Conservation (phyloP, 2,888 invertebrate species). For the Linyphia triangularis region DNA sequence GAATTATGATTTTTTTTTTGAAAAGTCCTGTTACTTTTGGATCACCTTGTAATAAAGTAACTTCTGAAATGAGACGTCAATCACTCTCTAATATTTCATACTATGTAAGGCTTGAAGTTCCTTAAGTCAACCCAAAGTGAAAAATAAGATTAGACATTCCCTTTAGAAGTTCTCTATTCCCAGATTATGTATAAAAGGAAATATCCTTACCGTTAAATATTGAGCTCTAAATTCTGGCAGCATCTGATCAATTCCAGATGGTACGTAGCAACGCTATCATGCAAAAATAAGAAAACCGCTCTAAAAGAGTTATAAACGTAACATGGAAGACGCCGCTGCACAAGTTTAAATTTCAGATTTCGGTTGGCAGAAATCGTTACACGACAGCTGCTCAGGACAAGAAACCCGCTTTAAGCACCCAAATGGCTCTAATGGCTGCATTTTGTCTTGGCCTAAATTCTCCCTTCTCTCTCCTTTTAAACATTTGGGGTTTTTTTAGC, state of each 20-base stretch:
- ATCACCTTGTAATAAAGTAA: too few species aligned
- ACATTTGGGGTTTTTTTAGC: constrained; percentile 21
- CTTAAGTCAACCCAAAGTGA: too few species aligned
- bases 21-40: too few species aligned
- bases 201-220: constrained; percentile 2
- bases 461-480: constrained; percentile 13
- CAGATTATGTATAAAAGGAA: neutral
- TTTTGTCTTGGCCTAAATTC: constrained; percentile 57
- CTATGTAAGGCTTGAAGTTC: too few species aligned
- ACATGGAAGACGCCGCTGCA: constrained; percentile 9
- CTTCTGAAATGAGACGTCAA: too few species aligned
- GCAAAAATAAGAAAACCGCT: neutral
- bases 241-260: constrained; percentile 49
- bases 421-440: constrained; percentile 47
- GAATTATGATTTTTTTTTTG: too few species aligned
- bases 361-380: constrained; percentile 54
- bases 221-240: constrained; percentile 36
- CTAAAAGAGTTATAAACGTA: constrained; percentile 36
- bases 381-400: constrained; percentile 52
- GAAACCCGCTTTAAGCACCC: constrained; percentile 45
- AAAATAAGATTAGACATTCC: too few species aligned
- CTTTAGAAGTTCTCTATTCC: too few species aligned
- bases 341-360: constrained; percentile 64
- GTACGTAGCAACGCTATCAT: neutral
- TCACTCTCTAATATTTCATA: too few species aligned